phyloP scores from a whole-genome alignment of 2,797 vertebrate genomes.

The Meda fulgida region DNA sequence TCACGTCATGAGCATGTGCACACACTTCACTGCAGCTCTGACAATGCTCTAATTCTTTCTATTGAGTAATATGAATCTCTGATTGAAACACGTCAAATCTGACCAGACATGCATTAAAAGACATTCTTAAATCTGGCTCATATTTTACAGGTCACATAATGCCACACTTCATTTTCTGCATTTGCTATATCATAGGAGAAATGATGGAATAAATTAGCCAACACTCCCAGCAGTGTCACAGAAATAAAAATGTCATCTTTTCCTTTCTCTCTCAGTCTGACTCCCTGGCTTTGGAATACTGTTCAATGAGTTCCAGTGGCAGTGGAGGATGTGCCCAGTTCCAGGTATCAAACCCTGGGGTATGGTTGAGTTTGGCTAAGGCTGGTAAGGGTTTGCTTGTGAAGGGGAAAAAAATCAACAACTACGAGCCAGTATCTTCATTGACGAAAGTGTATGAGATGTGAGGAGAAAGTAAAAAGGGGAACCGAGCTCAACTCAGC shows the following conservation, averaged over 20 bases:
- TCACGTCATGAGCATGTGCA: background rate
- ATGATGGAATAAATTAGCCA: conserved; percentile 34
- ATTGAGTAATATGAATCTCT: background rate
- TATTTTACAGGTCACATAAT: conserved; percentile 25
- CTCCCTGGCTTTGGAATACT: conserved; percentile 25
- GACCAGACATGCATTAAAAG: conserved; percentile 31
- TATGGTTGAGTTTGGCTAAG: conserved; percentile 49
- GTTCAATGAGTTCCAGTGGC: conserved; percentile 25
- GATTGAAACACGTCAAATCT: conserved; percentile 8
- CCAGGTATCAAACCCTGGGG: conserved; percentile 53
- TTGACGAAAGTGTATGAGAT: conserved; percentile 35
- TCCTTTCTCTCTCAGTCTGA: background rate
- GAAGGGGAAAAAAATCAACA: background rate
- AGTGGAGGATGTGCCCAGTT: conserved; percentile 23
- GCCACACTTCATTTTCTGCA: conserved; percentile 16
- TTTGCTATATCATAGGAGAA: conserved; percentile 45
- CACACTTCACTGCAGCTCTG: background rate
- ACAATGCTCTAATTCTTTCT: background rate
- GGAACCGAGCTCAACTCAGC: conserved; percentile 45
- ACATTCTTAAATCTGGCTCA: conserved; percentile 10
- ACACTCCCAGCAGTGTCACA: conserved; percentile 14
- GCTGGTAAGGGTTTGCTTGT: conserved; percentile 41
- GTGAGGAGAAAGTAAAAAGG: conserved; percentile 12
- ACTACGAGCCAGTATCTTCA: conserved; percentile 45
- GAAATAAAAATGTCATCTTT: conserved; percentile 25